Evolutionary conservation across 2,888 invertebrate species (phyloP).

Genomic region (Colletes collaris): DNA sequence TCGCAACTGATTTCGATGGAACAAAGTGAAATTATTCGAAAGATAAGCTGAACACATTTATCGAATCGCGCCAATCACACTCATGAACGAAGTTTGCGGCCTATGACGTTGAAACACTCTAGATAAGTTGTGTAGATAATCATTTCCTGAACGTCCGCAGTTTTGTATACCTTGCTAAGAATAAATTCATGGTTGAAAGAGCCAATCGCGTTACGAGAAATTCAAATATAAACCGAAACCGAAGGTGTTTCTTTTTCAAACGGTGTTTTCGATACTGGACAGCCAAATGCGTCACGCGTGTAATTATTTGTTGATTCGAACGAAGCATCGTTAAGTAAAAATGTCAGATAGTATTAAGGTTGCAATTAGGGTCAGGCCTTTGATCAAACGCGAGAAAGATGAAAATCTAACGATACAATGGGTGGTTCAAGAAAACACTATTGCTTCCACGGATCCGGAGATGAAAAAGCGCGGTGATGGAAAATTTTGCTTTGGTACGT

Average conservation of each 20-base stretch:
- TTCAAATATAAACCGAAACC: slow-evolving; percentile 42
- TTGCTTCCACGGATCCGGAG: slow-evolving; percentile 85
- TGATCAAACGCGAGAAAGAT: slow-evolving; percentile 87
- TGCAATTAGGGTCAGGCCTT: slow-evolving; percentile 89
- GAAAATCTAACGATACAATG: slow-evolving; percentile 86
- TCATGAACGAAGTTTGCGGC: too few relatives aligned
- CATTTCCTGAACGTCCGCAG: background rate
- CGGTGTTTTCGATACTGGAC: slow-evolving; percentile 21
- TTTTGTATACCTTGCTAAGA: background rate
- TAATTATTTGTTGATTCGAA: background rate
- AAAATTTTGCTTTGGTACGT: slow-evolving; percentile 77
- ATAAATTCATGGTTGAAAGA: background rate
- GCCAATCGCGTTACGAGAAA: slow-evolving; percentile 31
- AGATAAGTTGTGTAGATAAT: too few relatives aligned
- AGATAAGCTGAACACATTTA: too few relatives aligned
- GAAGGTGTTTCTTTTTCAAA: slow-evolving; percentile 15
- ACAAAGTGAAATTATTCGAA: too few relatives aligned
- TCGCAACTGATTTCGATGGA: too few relatives aligned
- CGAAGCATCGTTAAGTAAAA: slow-evolving; percentile 25
- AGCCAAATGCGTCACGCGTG: background rate
- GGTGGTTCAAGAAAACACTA: slow-evolving; percentile 86
- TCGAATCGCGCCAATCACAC: too few relatives aligned
- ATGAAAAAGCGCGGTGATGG: slow-evolving; percentile 78
- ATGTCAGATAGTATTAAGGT: slow-evolving; percentile 90
- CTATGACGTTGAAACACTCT: too few relatives aligned